Evolutionary conservation across 1,140 invertebrate species (phyloP).

Genomic region (Meloidogyne floridensis): DNA sequence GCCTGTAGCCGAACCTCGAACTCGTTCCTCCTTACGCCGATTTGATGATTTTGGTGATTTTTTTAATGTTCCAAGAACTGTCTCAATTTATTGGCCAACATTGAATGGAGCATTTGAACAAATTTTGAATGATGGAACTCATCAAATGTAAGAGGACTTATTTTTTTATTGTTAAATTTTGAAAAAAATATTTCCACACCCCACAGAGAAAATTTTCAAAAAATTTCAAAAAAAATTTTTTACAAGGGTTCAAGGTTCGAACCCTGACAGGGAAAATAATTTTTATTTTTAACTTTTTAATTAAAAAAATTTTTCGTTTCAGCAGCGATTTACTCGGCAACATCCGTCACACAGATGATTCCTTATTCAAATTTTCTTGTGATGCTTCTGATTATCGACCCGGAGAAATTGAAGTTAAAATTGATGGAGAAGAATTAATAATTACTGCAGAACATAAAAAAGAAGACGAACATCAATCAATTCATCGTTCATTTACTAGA

Average conservation of each 20-base stretch:
- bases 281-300: too few relatives aligned
- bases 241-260: too few relatives aligned
- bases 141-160: not conserved
- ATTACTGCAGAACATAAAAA: conserved; percentile 3
- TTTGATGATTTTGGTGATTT: not conserved
- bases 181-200: too few relatives aligned
- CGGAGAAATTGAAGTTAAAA: not conserved
- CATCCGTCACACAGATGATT: not conserved
- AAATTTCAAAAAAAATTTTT: too few relatives aligned
- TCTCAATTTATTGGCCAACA: conserved; percentile 4
- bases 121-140: not conserved
- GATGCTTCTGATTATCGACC: conserved; percentile 1
- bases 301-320: not conserved
- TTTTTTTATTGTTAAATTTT: not conserved
- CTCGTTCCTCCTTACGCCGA: not conserved
- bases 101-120: not conserved
- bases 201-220: too few relatives aligned
- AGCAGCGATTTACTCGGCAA: not conserved
- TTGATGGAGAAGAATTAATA: conserved; percentile 5
- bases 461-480: not conserved
- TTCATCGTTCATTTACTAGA: not conserved
- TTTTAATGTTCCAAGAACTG: not conserved
- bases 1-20: not conserved
- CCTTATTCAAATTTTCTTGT: not conserved
- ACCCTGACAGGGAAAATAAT: too few relatives aligned